Percentiles rank a stretch among this genome's conserved stretches.
Conservation (phyloP, 2,797 vertebrate genomes). For the Masticophis lateralis region DNA sequence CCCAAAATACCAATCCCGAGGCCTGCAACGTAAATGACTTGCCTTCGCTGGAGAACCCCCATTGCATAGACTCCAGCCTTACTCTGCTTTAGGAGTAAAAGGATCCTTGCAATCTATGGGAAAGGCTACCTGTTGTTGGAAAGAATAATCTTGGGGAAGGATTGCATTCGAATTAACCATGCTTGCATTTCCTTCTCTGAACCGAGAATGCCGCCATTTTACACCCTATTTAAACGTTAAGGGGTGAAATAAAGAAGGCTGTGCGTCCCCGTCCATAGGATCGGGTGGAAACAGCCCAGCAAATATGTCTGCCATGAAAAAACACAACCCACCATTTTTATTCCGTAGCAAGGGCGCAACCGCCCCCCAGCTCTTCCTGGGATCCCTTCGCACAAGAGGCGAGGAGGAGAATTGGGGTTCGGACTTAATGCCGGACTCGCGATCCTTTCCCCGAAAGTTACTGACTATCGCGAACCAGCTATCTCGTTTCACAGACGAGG, state of each 20-base stretch:
- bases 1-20: neutral
- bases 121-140: neutral
- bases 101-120: neutral
- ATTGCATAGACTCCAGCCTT: neutral
- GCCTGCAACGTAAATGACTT: neutral
- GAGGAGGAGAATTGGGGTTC: neutral
- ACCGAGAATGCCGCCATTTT: neutral
- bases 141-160: neutral
- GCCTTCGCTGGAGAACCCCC: neutral
- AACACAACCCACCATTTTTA: conserved; percentile 14
- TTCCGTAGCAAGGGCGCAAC: neutral
- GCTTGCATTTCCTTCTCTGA: too few relatives aligned
- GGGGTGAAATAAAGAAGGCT: neutral
- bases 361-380: neutral
- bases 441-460: neutral
- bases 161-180: neutral
- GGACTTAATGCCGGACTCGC: neutral
- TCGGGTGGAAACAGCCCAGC: neutral
- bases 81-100: neutral
- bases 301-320: neutral
- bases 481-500: neutral
- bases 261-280: neutral
- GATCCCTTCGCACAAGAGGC: neutral
- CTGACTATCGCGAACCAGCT: neutral
- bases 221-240: neutral